Base-by-base conservation (phyloP, 2,888 invertebrate genomes). In the Pachliopta kotzebuea region DNA sequence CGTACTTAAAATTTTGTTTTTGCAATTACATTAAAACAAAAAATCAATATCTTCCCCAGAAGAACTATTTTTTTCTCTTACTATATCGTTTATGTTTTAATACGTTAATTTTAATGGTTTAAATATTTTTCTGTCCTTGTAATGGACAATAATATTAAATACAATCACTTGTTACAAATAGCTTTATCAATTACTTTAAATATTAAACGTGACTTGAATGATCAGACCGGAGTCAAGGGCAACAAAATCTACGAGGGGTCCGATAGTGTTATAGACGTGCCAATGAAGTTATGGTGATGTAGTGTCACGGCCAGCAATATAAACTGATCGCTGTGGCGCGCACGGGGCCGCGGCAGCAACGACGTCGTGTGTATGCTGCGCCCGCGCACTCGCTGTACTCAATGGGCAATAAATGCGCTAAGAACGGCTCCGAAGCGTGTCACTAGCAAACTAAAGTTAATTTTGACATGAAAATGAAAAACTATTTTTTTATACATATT, bases 341-440 rank as follows among this genome's bases (percentile, higher is more conserved):
- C 58, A 64, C 68, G 70, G 75, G 76, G 76, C 73, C 78, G 74
- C 70, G 42, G 29, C 20, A 20, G 45, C 72, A 87, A 88, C 80
- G 77, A 82, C 71, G 81, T 84, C 84, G 79, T 88, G 86, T 86
- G 86, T 88, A 88, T 88, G 82, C 88, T 70, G 70, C 70, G 72
- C 71, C 71, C 71, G 82, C 78, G 67, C 77, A 65, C 62, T 56
- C 68, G 71, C 69, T 68, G 73, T 73, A 77, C 76, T 81, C 84
- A 83, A 84, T 85, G 83, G 84, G 88, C 83, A 84, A 86, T 88
- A 83, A 72, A 72, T 60, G 54, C 53, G 53, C 62, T 55, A 50
- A 59, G 65, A 65, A 65, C 62, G 65, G 57, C 64, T 56, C 42
- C 65, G 31, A 62, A 29, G 60, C 62, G 66, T 56, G 63, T 52